phyloP scores from a whole-genome alignment of 2,113 vertebrate genomes.

The Pygoscelis adeliae region DNA sequence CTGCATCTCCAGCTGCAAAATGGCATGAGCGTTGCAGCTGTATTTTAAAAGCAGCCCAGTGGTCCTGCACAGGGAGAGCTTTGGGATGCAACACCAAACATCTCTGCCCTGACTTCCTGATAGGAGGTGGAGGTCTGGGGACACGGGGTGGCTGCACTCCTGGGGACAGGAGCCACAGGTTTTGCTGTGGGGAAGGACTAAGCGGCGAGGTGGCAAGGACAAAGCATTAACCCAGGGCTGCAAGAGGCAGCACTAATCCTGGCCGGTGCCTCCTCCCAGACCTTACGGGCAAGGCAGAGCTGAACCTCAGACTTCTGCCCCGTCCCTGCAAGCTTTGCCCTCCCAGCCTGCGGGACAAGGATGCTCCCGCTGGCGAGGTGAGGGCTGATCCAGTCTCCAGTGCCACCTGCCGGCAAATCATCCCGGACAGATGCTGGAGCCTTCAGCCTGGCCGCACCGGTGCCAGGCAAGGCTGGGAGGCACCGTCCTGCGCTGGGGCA shows the following conservation, averaged over 20 bases:
- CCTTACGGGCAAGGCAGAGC: neutral
- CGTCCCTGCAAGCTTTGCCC: neutral
- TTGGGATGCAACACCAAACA: accelerated
- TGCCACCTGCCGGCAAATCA: neutral
- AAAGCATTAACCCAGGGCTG: neutral
- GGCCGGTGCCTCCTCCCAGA: neutral
- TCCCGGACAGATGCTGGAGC: accelerated
- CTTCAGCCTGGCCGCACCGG: accelerated
- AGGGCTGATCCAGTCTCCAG: neutral
- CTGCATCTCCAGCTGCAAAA: neutral
- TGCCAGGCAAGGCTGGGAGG: neutral
- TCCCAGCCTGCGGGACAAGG: accelerated
- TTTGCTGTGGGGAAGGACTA: neutral
- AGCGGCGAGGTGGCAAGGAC: accelerated
- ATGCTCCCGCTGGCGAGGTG: accelerated
- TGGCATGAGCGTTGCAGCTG: accelerated
- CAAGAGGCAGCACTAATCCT: neutral
- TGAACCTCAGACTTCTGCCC: accelerated
- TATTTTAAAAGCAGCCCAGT: neutral
- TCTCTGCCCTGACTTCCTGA: neutral
- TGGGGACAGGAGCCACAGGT: neutral
- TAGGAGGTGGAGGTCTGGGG: neutral
- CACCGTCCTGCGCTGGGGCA: accelerated
- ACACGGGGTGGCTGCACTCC: neutral
- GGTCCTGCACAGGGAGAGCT: neutral